A percentile compares a stretch with the other conserved stretches of the same genome.
These are phyloP conservation scores for Drosophila lacertosa DNA, from an alignment of 1,140 invertebrate genomes.

Conservation along the genomic window DNA sequence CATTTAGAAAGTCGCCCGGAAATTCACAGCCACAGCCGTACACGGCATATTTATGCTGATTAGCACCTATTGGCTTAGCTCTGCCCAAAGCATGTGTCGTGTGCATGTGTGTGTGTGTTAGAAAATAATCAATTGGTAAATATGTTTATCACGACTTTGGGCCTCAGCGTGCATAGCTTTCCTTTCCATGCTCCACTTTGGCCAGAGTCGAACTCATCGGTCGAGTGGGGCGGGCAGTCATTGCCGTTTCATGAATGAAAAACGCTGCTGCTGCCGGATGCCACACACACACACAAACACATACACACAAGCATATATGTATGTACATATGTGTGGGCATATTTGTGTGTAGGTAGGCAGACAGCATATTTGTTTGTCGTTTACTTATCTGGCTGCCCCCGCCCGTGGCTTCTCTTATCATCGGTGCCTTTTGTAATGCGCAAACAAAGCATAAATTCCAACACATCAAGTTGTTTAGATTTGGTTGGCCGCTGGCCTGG, in stretches of 20 bases:
- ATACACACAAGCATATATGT: neutral
- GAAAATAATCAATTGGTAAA: constrained; percentile 80
- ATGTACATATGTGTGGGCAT: neutral
- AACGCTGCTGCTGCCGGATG: constrained; percentile 24
- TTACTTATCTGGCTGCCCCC: constrained; percentile 40
- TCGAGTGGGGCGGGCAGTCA: neutral
- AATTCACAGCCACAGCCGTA: constrained; percentile 34
- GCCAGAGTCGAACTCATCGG: neutral
- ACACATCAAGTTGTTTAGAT: constrained; percentile 70
- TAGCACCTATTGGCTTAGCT: constrained; percentile 69
- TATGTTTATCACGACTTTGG: constrained; percentile 80
- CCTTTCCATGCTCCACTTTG: constrained; percentile 69
- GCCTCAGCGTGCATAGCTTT: constrained; percentile 58
- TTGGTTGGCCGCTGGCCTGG: constrained; percentile 52
- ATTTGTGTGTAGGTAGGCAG: constrained; percentile 30
- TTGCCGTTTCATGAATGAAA: constrained; percentile 39
- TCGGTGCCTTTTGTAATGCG: constrained; percentile 66
- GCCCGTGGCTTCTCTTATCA: constrained; percentile 40
- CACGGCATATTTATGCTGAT: constrained; percentile 70
- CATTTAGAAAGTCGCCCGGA: constrained; percentile 71
- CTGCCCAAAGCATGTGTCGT: constrained; percentile 53
- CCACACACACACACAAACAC: constrained; percentile 7
- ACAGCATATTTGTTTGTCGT: constrained; percentile 40
- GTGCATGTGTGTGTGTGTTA: constrained; percentile 27
- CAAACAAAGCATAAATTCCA: constrained; percentile 75